A percentile compares a stretch with the other conserved stretches of the same genome.
phyloP scores from a whole-genome alignment of 2,888 invertebrate species.

The Dromius quadrimaculatus region DNA sequence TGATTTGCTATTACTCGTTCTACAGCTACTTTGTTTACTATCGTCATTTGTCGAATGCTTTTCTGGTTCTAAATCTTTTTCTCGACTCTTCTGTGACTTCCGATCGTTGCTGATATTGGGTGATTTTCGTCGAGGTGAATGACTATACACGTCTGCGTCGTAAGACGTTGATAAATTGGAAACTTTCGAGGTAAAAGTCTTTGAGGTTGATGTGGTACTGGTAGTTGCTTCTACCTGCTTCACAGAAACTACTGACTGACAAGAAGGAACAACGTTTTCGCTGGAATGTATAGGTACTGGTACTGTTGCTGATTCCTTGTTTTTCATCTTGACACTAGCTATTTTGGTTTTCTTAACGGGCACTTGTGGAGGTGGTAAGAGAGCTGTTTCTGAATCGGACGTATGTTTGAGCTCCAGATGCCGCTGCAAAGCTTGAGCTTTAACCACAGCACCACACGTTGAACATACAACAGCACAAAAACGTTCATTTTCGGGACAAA shows the following conservation, averaged over 20 bases:
- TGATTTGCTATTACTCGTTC: constrained; percentile 66
- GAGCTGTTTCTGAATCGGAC: constrained; percentile 64
- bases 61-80: constrained; percentile 36
- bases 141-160: neutral
- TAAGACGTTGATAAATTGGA: neutral
- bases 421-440: constrained; percentile 81
- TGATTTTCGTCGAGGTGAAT: constrained; percentile 30
- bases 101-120: constrained; percentile 34
- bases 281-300: constrained; percentile 39
- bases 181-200: constrained; percentile 1
- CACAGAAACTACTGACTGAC: neutral
- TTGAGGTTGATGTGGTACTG: constrained; percentile 11
- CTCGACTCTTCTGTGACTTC: constrained; percentile 43
- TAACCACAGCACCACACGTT: constrained; percentile 81
- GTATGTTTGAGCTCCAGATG: constrained; percentile 75
- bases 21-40: constrained; percentile 3
- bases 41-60: constrained; percentile 8
- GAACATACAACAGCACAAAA: constrained; percentile 84
- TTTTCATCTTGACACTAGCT: constrained; percentile 38
- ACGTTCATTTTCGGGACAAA: constrained; percentile 69
- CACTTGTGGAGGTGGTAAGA: constrained; percentile 66
- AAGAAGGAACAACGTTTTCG: constrained; percentile 29
- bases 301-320: constrained; percentile 19
- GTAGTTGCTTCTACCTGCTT: constrained; percentile 3
- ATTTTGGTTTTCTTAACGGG: constrained; percentile 44